Evolutionary conservation across 1,140 invertebrate genomes (phyloP), one percentile per base, ranked within the genome.

Genomic region (Panagrolaimus sp.): DNA sequence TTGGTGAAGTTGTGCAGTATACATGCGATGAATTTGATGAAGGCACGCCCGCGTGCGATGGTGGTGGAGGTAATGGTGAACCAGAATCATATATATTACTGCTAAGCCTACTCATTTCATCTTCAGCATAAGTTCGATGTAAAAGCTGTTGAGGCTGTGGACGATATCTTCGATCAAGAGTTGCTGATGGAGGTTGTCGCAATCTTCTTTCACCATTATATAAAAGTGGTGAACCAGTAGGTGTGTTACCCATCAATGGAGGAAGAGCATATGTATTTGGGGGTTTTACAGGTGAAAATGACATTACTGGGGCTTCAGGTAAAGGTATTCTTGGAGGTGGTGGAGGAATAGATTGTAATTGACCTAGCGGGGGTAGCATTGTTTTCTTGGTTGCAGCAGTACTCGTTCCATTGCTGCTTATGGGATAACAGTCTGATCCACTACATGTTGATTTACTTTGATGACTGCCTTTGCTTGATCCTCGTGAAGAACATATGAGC

Each of bases 21-120:
- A 57, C 27, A 57, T 57, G 51, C 9, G 51, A 57, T 57, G 51
- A 57, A 57, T 27, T 20, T 9, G 51, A 57, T 25, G 51, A 57
- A 13, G 51, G 51, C n/a, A 57, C 51, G n/a, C 51, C 51, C 20
- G 51, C 51, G n/a, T 57, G 51, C 51, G 51, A 57, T 4, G 51
- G 51, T 57, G 51, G 51, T 11, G 51, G 51, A 20, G 51, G 51
- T 20, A 57, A 27, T 57, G 51, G 51, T 11, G 51, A 57, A 20
- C n/a, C 13, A 25, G 51, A 57, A 57, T 57, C 51, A 57, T 57
- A 57, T 25, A 57, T 57, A 57, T 57, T 57, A 27, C 51, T 57
- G n/a, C 51, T 57, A 11, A 57, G n/a, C 0, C 51, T 20, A 57
- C 51, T 57, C 51, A 57, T 57, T 57, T 57, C 51, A 57, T 57